These are phyloP conservation scores for Odontothrips loti DNA, from an alignment of 2,888 invertebrate genomes.

Conservation along the genomic window DNA sequence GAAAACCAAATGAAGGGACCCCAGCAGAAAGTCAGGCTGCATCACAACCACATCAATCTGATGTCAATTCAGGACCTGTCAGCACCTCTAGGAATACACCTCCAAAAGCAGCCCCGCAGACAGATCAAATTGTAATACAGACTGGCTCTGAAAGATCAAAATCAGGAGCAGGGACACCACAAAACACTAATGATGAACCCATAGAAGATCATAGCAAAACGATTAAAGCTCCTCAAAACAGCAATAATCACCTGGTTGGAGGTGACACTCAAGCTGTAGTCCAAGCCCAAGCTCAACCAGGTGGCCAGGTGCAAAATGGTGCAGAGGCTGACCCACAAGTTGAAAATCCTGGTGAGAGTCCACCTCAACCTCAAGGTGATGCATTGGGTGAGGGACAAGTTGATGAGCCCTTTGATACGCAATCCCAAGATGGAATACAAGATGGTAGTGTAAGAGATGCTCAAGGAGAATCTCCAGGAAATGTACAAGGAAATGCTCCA, in stretches of 20 bases:
- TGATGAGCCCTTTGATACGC: neutral
- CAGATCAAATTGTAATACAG: neutral
- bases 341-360: neutral
- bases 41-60: neutral
- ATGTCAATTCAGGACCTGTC: neutral
- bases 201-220: neutral
- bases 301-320: neutral
- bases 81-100: neutral
- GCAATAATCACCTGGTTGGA: neutral
- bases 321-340: neutral
- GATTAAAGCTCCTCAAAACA: neutral
- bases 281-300: neutral
- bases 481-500: neutral
- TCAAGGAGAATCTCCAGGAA: neutral
- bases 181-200: neutral
- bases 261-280: neutral
- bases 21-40: neutral
- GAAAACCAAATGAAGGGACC: neutral
- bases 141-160: neutral
- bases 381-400: neutral
- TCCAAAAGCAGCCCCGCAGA: neutral
- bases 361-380: neutral
- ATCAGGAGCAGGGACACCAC: neutral
- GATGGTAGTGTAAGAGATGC: neutral
- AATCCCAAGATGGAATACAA: neutral